Base-by-base conservation (phyloP, 2,797 vertebrate genomes). In the Notamacropus eugenii region DNA sequence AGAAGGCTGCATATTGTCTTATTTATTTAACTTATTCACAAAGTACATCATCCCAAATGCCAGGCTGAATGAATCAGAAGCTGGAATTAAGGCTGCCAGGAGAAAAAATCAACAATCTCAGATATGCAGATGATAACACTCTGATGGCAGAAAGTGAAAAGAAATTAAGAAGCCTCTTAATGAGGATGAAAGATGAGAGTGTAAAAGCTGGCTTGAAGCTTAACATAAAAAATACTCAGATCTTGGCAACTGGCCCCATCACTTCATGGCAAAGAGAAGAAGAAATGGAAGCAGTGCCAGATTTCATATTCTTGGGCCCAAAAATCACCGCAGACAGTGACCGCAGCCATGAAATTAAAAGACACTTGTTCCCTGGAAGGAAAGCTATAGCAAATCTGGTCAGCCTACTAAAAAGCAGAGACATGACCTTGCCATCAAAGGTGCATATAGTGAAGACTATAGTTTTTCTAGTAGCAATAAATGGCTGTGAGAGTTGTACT, bases 91-190 rank as follows among this genome's bases (percentile, higher is more conserved):
- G 31, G 22, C 0, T 93, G 59, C 59, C 92, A 93, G 59, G 31
- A 92, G 52, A 93, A 93, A 93, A 74, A 54, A 74, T 74, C 92
- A 93, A 93, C 92, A 54, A 93, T 54, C 50, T 67, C 58, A 93
- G 59, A 74, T 67, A 54, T 93, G 59, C 31, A 93, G 31, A 93
- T 93, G 92, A 93, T 74, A 50, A 31, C 50, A n/a, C 31, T 92
- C 58, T 93, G 54, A 54, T 92, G 59, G 67, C n/a, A 74, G n/a
- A 74, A 40, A 74, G n/a, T 74, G n/a, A 74, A 22, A 19, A 40
- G 8, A n/a, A 74, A 40, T 74, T 74, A 74, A 74, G 67, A 74
- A 74, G 19, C 19, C n/a, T 74, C 28, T 74, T 74, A 74, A 74
- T 74, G 67, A 40, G n/a, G 67, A 19, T 40, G 19, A 74, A 74